Base-by-base conservation (phyloP, 2,888 invertebrate species). In the Phymatocera aterrima region DNA sequence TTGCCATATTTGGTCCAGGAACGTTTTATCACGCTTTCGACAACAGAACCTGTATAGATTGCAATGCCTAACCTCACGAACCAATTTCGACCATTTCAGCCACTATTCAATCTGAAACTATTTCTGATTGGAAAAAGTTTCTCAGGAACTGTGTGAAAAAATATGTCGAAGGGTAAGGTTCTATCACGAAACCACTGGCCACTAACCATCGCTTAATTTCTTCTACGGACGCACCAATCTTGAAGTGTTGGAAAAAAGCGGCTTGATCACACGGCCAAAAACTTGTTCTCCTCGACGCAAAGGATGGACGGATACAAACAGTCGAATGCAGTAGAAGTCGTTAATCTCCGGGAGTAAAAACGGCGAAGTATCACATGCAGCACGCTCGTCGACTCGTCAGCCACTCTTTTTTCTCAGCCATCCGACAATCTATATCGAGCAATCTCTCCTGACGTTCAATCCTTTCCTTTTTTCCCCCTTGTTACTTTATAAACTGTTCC, bases 271-370 rank as follows among this genome's bases (percentile, higher is more conserved):
- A 51, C 18, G 48, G 18, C 34, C 48, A 72, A 72, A 51, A 72
- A 51, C 43, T 34, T 72, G 18, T 18, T n/a, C 34, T 51, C 21
- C 12, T 48, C 51, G 51, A 10, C 18, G 34, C 72, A 51, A 34
- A 18, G 31, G 34, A 31, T 18, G 51, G 51, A 31, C 28, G 51
- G 72, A 34, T 48, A 34, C 43, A 51, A 21, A 51, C 31, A 72
- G 48, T 51, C 34, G 51, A 72, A 72, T 72, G 48, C 31, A 51
- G 72, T 51, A 51, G 37, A 72, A 31, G 51, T 51, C 72, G 72
- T 72, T 72, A 72, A 72, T 72, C 72, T 34, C 51, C 34, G 12
- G 10, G 18, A 10, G 51, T 6, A 72, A 72, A 72, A 72, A 51
- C 18, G 1, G 18, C 10, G 18, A 48, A 48, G 72, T 51, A 72